Evolutionary conservation across 2,113 vertebrate species (phyloP), one percentile per base, ranked within the genome.

Genomic region (Antennarius striatus): DNA sequence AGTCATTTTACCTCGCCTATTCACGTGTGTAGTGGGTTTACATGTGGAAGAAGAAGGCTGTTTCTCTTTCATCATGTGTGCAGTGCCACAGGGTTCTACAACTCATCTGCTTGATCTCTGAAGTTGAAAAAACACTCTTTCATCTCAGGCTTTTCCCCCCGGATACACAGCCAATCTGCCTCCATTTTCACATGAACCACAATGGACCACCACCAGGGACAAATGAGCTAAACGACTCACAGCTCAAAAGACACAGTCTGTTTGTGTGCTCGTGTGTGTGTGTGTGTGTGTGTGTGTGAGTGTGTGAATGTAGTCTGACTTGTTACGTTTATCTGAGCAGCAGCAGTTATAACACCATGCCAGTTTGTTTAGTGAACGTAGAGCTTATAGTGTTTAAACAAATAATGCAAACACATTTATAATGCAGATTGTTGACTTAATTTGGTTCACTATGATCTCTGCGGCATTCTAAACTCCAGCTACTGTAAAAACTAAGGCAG

Each of bases 31-130:
- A 54, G 49, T 12, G 11, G 42, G 9, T 9, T 10, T 56, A 57
- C 72, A 80, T 85, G 83, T 77, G 75, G 55, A 84, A 79, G 72
- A 65, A 36, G 56, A 52, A 49, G 8, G 62, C 63, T 59, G 67
- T 71, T 83, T 79, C 71, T 62, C 82, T 92, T 90, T 90, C 83
- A 91, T 90, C 89, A 86, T 81, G 73, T 68, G 54, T 80, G 70
- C 72, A 59, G 71, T 48, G 73, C 89, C 67, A 75, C 79, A 80
- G 86, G 88, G 77, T 87, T 86, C 81, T 78, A 79, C 82, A 88
- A 83, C 76, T 70, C 84, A 83, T 85, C 71, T 69, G 81, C 80
- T 90, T 90, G 84, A 90, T 91, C 88, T 89, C 73, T 84, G 76
- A 76, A 85, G 83, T 88, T 75, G 66, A 64, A 73, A 77, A 36